These are phyloP conservation scores for Xerus inauris DNA, from an alignment of 2,113 vertebrate species.

Conservation along the genomic window DNA sequence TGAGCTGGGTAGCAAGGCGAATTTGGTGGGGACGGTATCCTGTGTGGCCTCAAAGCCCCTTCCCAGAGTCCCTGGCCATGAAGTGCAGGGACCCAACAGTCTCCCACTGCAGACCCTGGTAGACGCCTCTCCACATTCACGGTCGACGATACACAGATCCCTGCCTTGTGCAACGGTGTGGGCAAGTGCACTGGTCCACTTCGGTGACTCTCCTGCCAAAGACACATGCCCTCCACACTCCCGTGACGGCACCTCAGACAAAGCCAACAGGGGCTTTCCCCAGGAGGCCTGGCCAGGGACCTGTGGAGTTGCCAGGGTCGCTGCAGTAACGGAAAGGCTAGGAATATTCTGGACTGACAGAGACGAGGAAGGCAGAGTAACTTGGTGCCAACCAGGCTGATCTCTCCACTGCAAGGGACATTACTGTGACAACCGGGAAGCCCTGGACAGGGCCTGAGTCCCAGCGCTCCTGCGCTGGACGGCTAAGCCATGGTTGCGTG, in stretches of 20 bases:
- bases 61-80: too few relatives aligned
- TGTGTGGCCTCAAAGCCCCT: too few relatives aligned
- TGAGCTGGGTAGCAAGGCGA: background rate
- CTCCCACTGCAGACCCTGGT: too few relatives aligned
- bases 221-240: background rate
- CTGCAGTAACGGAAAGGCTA: background rate
- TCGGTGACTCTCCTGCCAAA: background rate
- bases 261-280: background rate
- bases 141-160: too few relatives aligned
- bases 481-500: too few relatives aligned
- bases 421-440: background rate
- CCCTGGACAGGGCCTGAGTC: background rate
- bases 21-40: too few relatives aligned
- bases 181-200: background rate
- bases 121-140: too few relatives aligned
- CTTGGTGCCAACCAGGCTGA: too few relatives aligned
- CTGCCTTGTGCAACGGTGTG: too few relatives aligned
- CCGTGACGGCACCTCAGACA: background rate
- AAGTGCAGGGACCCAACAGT: too few relatives aligned
- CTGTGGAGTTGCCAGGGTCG: background rate
- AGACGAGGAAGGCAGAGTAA: background rate
- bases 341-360: background rate
- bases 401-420: background rate
- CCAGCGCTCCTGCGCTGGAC: background rate
- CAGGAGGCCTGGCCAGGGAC: background rate